Evolutionary conservation across 2,113 vertebrate species (phyloP).

Genomic region (Gallinago jamesoni): DNA sequence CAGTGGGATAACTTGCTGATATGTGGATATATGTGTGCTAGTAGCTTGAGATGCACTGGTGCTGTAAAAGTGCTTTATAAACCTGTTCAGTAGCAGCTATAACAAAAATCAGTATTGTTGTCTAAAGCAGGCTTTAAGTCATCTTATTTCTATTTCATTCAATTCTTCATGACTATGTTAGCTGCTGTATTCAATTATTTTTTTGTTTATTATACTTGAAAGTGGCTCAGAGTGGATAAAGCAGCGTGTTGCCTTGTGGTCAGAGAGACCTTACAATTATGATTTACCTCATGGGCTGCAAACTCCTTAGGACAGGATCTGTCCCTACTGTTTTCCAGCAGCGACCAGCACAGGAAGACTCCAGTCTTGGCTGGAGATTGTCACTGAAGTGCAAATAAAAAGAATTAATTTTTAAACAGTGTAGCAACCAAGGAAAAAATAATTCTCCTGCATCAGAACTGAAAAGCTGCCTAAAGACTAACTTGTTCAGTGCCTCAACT

Average conservation of each 20-base stretch:
- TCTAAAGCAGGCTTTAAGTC: neutral
- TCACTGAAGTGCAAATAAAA: neutral
- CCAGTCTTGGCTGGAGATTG: neutral
- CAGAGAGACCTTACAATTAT: neutral
- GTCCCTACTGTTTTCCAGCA: neutral
- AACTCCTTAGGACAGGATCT: neutral
- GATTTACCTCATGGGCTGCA: neutral
- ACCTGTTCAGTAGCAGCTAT: neutral
- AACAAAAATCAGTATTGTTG: neutral
- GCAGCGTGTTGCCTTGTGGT: neutral
- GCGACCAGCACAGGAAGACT: neutral
- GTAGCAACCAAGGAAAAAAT: neutral
- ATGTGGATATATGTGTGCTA: neutral
- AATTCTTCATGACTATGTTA: neutral
- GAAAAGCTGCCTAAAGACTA: neutral
- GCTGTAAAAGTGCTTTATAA: neutral
- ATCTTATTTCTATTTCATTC: neutral
- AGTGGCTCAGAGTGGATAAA: neutral
- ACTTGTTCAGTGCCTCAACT: neutral
- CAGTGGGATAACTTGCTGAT: neutral
- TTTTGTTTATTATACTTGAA: neutral
- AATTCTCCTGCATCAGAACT: neutral
- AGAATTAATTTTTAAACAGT: neutral
- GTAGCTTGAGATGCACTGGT: neutral
- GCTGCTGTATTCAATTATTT: neutral